A percentile compares a stretch with the other conserved stretches of the same genome.
Conservation (phyloP, 1,140 invertebrate genomes). For the Drosophila rufa region DNA sequence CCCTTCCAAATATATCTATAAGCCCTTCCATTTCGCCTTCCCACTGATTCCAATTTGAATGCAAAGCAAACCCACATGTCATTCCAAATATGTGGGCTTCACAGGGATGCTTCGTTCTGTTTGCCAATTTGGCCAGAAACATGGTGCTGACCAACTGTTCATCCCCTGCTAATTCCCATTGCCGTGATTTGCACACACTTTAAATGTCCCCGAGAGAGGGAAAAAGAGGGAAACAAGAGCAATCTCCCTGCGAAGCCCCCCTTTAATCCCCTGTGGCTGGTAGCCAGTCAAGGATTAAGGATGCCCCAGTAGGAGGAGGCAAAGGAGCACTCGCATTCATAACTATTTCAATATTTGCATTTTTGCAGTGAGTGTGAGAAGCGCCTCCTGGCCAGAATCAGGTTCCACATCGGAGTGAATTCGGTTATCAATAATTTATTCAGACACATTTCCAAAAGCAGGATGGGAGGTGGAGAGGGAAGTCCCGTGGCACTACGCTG, state of each 20-base stretch:
- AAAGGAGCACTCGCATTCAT: slow-evolving; percentile 9
- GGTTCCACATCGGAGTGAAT: slow-evolving; percentile 22
- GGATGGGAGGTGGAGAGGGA: not conserved
- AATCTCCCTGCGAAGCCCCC: slow-evolving; percentile 14
- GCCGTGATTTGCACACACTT: slow-evolving; percentile 52
- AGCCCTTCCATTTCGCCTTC: not conserved
- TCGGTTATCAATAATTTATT: slow-evolving; percentile 46
- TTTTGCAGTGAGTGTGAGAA: slow-evolving; percentile 21
- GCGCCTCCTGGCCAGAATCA: not conserved
- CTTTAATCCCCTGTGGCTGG: slow-evolving; percentile 16
- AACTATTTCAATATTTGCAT: slow-evolving; percentile 50
- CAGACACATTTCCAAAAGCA: slow-evolving; percentile 25
- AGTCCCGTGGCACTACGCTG: not conserved
- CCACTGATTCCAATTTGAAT: slow-evolving; percentile 5
- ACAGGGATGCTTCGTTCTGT: slow-evolving; percentile 12
- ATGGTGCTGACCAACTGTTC: slow-evolving; percentile 30
- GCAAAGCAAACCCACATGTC: slow-evolving; percentile 17
- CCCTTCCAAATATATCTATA: not conserved
- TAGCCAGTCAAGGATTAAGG: slow-evolving; percentile 35
- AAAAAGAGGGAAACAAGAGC: not conserved
- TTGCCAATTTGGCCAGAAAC: slow-evolving; percentile 37
- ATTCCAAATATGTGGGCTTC: slow-evolving; percentile 7
- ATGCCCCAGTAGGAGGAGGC: not conserved
- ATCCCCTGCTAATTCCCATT: slow-evolving; percentile 6
- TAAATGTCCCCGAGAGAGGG: slow-evolving; percentile 32